phyloP scores from a whole-genome alignment of 2,888 invertebrate species.

The Pollenia labialis region DNA sequence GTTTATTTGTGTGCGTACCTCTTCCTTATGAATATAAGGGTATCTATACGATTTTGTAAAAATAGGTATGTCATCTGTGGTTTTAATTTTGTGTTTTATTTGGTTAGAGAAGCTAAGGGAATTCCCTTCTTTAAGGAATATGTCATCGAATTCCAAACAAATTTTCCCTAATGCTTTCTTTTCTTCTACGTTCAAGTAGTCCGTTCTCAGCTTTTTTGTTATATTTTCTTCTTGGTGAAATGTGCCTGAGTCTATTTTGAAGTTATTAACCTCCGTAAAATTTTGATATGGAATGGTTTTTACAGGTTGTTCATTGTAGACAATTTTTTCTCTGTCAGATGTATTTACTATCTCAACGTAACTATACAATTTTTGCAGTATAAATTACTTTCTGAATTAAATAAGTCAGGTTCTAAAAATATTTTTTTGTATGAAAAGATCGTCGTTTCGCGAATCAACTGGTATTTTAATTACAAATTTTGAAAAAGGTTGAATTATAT shows the following conservation, averaged over 20 bases:
- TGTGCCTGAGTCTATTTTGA: constrained; percentile 31
- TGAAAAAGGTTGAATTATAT: constrained; percentile 35
- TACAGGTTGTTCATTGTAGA: constrained; percentile 65
- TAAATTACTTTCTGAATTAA: constrained; percentile 66
- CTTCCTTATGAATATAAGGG: too few species aligned
- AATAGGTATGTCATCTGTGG: not conserved
- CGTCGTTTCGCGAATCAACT: constrained; percentile 46
- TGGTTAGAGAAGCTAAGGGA: not conserved
- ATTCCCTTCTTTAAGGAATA: constrained; percentile 5
- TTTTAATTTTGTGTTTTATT: not conserved
- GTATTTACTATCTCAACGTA: constrained; percentile 46
- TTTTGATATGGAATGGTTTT: constrained; percentile 43
- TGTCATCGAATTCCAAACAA: not conserved
- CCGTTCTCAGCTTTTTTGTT: not conserved
- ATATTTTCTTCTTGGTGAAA: constrained; percentile 9
- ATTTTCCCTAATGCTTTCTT: not conserved
- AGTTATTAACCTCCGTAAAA: constrained; percentile 57
- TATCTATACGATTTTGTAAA: too few species aligned
- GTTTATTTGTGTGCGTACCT: too few species aligned
- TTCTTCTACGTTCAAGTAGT: constrained; percentile 16
- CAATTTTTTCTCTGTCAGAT: constrained; percentile 36
- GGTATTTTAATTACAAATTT: constrained; percentile 56
- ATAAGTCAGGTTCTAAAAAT: constrained; percentile 39
- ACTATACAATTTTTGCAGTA: constrained; percentile 51
- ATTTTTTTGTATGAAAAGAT: constrained; percentile 43